phyloP scores from a whole-genome alignment of 2,888 invertebrate species.

The Caradrina clavipalpis region DNA sequence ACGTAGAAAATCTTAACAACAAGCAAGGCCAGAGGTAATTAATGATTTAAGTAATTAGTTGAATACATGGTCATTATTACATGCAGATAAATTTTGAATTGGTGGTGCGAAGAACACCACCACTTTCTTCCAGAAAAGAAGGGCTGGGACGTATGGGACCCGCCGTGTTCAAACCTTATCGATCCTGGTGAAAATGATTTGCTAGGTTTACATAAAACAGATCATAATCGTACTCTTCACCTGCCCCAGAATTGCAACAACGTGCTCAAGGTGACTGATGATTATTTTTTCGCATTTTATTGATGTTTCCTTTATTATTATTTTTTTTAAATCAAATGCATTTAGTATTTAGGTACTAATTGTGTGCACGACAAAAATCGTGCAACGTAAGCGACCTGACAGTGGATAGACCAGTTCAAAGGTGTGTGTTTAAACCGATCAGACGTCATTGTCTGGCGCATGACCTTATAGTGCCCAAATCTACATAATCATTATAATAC shows the following conservation, averaged over 20 bases:
- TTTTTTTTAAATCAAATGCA: background rate
- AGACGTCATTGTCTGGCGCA: slow-evolving; percentile 50
- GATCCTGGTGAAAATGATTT: background rate
- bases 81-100: slow-evolving; percentile 1
- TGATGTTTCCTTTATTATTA: background rate
- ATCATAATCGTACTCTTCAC: background rate
- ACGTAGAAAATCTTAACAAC: slow-evolving; percentile 45
- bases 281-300: background rate
- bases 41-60: slow-evolving; percentile 24
- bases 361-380: slow-evolving; percentile 2
- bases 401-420: slow-evolving; percentile 16
- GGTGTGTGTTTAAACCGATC: slow-evolving; percentile 41
- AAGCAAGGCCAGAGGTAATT: slow-evolving; percentile 40
- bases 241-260: background rate
- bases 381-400: slow-evolving; percentile 6
- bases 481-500: slow-evolving; percentile 15
- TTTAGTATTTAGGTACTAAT: background rate
- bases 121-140: too few species aligned
- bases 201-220: background rate
- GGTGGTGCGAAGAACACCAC: background rate
- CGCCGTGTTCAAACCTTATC: background rate
- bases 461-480: slow-evolving; percentile 31
- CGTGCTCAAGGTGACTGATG: background rate
- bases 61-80: slow-evolving; percentile 13
- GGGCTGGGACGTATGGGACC: too few species aligned